Evolutionary conservation across 2,113 vertebrate species (phyloP).

Genomic region (Leiothrix lutea): DNA sequence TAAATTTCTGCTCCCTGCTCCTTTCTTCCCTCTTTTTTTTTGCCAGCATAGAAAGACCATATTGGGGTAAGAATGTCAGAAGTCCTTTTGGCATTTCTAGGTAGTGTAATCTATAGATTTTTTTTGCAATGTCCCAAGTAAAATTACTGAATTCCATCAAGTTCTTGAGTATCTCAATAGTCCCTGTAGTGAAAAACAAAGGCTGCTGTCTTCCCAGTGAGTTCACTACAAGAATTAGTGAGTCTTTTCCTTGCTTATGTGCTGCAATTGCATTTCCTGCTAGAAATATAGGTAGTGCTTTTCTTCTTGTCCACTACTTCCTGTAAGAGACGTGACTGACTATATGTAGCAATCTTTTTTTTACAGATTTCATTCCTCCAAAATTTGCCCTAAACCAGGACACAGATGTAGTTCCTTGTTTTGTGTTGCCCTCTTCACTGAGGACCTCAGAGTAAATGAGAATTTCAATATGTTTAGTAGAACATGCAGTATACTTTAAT

Average conservation of each 20-base stretch:
- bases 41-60: not conserved
- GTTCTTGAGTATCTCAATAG: not conserved
- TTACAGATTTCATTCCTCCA: not conserved
- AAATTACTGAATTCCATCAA: not conserved
- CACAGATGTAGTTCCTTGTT: not conserved
- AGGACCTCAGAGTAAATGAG: not conserved
- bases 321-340: not conserved
- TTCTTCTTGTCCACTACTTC: not conserved
- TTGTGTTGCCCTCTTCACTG: not conserved
- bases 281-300: not conserved
- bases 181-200: not conserved
- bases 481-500: not conserved
- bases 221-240: not conserved
- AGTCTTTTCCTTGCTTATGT: not conserved
- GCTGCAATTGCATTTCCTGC: not conserved
- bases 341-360: not conserved
- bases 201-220: not conserved
- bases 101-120: not conserved
- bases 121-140: not conserved
- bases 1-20: accelerated
- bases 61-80: not conserved
- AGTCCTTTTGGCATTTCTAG: not conserved
- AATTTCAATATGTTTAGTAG: not conserved
- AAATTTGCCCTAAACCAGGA: not conserved
- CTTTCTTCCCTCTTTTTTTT: not conserved